phyloP scores from a whole-genome alignment of 2,113 vertebrate genomes.

The Todiramphus chloris region DNA sequence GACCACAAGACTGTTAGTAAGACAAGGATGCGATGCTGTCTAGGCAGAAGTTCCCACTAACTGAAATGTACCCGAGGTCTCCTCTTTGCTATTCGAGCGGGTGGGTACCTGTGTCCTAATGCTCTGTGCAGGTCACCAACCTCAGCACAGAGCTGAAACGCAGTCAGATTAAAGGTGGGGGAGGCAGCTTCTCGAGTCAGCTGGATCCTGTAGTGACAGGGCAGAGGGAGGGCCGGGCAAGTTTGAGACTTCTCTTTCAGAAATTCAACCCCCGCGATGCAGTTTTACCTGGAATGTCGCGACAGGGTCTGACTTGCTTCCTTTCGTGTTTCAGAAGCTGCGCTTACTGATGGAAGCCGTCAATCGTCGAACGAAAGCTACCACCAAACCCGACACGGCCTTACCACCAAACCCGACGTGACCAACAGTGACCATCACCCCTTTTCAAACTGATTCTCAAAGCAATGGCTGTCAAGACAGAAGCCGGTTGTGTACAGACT shows the following conservation, averaged over 20 bases:
- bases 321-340: conserved; percentile 74
- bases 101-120: no score
- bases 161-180: no score
- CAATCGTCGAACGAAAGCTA: conserved; percentile 68
- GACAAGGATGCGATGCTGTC: not conserved
- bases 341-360: conserved; percentile 68
- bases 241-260: not conserved
- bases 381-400: conserved; percentile 50
- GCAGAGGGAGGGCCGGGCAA: not conserved
- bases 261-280: not conserved
- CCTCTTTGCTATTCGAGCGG: not conserved
- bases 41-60: not conserved
- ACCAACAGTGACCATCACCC: not conserved
- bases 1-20: not conserved
- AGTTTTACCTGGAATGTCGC: not conserved
- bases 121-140: no score
- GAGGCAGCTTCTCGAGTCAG: no score
- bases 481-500: no score
- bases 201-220: no score
- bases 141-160: no score
- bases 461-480: no score
- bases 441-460: no score
- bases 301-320: not conserved
- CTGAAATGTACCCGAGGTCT: not conserved
- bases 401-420: conserved; percentile 22